Evolutionary conservation across 2,888 invertebrate species (phyloP), one percentile per base, ranked within the genome.

Genomic region (Meganola albula): DNA sequence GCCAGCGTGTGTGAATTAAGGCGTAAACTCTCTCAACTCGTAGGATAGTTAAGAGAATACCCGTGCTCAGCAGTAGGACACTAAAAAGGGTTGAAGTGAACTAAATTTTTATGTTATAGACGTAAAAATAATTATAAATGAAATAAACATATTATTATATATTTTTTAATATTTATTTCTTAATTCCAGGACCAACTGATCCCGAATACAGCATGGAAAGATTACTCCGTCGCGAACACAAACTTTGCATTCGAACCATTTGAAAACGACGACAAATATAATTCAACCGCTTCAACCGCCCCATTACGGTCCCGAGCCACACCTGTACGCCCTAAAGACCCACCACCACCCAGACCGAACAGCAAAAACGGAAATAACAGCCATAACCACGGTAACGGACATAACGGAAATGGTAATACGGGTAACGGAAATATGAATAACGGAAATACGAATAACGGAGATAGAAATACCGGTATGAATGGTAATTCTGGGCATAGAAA

Each of bases 231-330:
- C 1, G 89, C 91, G 1, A 94, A 93, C 73, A 95, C 94, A 0
- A 96, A 96, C 76, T 96, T 95, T 75, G 96, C 94, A 0, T 96
- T 96, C 74, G 96, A 96, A 59, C 92, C 94, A 0, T 94, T 92
- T 68, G 95, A 94, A 57, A 92, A 92, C 37, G 94, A 94, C 54
- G 93, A 93, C 63, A 93, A 93, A 58, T 80, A 74, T 60, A 74
- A 74, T 53, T 72, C 70, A 16, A 67, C 74, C 2, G 39, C 74
- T 0, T 68, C 75, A 3, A 72, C 71, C 0, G 65, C 67, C 2
- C 66, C 70, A 0, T 38, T 61, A 2, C 46, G 59, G 0, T 31
- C 50, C 25, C 34, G 58, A 1, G 28, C 45, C 29, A 22, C 42
- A 28, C 53, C 36, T 20, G 28, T 32, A 2, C 44, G 63, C 6